phyloP scores from a whole-genome alignment of 2,113 vertebrate species.

The Plestiodon gilberti region DNA sequence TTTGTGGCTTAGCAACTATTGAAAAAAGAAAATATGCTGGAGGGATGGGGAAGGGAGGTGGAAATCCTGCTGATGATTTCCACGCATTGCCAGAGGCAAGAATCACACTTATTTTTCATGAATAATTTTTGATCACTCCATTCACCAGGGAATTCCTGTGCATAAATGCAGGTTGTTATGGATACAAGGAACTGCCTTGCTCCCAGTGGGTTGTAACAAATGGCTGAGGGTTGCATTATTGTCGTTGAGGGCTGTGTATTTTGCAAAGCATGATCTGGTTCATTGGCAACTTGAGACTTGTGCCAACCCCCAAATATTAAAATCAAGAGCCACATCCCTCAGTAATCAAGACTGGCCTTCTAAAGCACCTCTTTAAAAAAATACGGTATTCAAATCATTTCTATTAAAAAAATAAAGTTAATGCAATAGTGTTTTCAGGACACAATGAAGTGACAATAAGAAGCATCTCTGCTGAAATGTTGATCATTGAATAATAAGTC shows the following conservation, averaged over 20 bases:
- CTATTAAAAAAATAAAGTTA: not conserved
- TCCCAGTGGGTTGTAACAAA: slow-evolving; percentile 26
- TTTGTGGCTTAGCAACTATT: not conserved
- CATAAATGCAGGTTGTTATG: slow-evolving; percentile 67
- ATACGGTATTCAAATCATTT: not conserved
- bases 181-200: slow-evolving; percentile 32
- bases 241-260: not conserved
- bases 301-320: not conserved
- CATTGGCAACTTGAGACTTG: not conserved
- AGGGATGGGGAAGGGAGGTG: not conserved
- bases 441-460: not conserved
- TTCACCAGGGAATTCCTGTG: not conserved
- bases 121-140: slow-evolving; percentile 13
- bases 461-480: not conserved
- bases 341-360: not conserved
- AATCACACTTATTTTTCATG: slow-evolving; percentile 15
- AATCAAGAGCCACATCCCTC: not conserved
- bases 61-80: not conserved
- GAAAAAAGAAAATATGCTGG: not conserved
- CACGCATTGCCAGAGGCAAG: not conserved
- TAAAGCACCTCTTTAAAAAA: not conserved
- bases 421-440: not conserved
- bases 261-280: not conserved
- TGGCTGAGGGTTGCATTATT: not conserved
- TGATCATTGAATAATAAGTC: not conserved